Evolutionary conservation across 2,113 vertebrate species (phyloP), one percentile per base, ranked within the genome.

Genomic region (Chaetodon trifascialis): DNA sequence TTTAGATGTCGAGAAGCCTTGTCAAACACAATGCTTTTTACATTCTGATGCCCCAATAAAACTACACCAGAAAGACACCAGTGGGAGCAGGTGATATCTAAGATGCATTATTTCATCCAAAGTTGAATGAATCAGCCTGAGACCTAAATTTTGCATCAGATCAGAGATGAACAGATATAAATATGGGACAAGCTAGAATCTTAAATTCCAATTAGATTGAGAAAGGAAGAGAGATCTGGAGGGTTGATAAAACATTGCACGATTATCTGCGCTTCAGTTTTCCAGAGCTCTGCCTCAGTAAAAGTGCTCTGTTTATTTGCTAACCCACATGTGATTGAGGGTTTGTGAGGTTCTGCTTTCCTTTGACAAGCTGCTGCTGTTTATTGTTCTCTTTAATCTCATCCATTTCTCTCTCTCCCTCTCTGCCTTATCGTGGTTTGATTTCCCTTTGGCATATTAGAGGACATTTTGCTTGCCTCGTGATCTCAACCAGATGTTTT

Each of bases 351-450:
- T 40, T 42, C 70, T 65, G 36, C 4, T 78, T 58, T 40, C 34
- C 64, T 59, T 65, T 77, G 34, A 68, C 17, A 56, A 62, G 21
- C 47, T 80, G 64, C 51, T 70, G 70, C 54, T 70, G 55, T 83
- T 70, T 46, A 76, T 75, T 82, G 64, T 79, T 75, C 49, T 15
- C 66, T 69, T 79, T 82, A 65, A 74, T 74, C 54, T 80, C 55
- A 30, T 55, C 34, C 8, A 10, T 63, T 4, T 11, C 11, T 75
- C 54, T 30, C 42, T 11, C 64, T 76, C 52, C 12, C 25, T 59
- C 0, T 68, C 30, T 60, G 17, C 30, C 34, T 66, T 25, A 56
- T 55, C 19, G 12, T 55, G 17, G 59, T 69, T 49, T 34, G 63
- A 3, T 68, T 51, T 67, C 23, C 74, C 34, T 56, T 59, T 34